A percentile compares a stretch with the other conserved stretches of the same genome.
phyloP scores from a whole-genome alignment of 2,888 invertebrate species.

The Chrysolina americana region DNA sequence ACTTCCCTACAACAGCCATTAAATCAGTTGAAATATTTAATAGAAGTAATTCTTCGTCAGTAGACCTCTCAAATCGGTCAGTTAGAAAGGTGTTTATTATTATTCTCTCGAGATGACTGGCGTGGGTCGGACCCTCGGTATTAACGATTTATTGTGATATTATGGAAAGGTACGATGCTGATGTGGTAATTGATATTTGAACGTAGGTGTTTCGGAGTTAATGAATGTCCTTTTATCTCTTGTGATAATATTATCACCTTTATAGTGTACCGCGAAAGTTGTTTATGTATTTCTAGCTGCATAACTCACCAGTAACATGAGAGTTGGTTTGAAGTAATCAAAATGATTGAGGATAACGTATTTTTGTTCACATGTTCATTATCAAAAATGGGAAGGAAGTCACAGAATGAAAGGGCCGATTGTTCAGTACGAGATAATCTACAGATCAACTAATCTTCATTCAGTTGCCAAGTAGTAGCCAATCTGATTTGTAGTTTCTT shows the following conservation, averaged over 20 bases:
- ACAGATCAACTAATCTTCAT: too few relatives aligned
- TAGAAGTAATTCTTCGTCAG: not conserved
- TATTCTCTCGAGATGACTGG: not conserved
- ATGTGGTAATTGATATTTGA: constrained; percentile 11
- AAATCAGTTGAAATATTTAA: not conserved
- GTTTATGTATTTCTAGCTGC: not conserved
- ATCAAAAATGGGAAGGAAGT: too few relatives aligned
- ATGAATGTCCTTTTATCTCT: constrained; percentile 10
- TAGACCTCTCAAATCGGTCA: not conserved
- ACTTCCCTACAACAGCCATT: constrained; percentile 4
- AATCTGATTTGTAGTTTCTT: too few relatives aligned
- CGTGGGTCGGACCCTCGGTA: not conserved
- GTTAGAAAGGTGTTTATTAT: constrained; percentile 13
- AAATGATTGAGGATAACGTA: too few relatives aligned
- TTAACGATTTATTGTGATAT: constrained; percentile 18
- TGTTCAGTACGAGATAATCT: too few relatives aligned
- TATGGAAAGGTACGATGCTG: constrained; percentile 12
- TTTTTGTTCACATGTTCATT: too few relatives aligned
- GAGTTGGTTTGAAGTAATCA: too few relatives aligned
- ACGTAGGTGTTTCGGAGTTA: constrained; percentile 1
- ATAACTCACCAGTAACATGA: not conserved
- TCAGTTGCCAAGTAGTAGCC: too few relatives aligned
- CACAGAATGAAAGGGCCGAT: too few relatives aligned
- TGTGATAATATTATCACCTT: not conserved
- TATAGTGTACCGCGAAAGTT: not conserved